A percentile compares a stretch with the other conserved stretches of the same genome.
phyloP scores from a whole-genome alignment of 1,140 invertebrate species.

The Agrilus planipennis region DNA sequence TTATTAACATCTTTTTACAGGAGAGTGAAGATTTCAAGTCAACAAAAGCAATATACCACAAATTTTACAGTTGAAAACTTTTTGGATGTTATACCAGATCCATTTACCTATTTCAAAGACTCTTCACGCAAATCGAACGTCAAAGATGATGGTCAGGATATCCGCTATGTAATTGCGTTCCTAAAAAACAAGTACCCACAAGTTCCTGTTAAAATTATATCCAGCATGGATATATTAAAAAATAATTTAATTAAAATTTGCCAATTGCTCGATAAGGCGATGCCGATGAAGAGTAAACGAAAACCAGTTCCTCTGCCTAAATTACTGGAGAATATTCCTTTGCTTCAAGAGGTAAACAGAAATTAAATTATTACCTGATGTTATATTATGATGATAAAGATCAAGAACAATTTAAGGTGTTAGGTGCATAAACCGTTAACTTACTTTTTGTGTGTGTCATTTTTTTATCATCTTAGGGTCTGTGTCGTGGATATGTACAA shows the following conservation, averaged over 20 bases:
- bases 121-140: conserved; percentile 9
- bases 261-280: too few species aligned
- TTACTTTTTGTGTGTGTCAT: too few species aligned
- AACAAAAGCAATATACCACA: conserved; percentile 32
- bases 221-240: too few species aligned
- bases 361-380: too few species aligned
- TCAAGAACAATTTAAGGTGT: too few species aligned
- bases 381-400: too few species aligned
- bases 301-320: conserved; percentile 12
- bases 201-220: conserved; percentile 15
- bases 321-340: conserved; percentile 27
- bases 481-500: too few species aligned
- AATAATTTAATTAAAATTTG: too few species aligned
- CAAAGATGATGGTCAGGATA: conserved; percentile 17
- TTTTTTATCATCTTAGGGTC: too few species aligned
- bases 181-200: conserved; percentile 25
- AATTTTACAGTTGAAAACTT: conserved; percentile 41
- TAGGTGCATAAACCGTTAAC: too few species aligned
- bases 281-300: conserved; percentile 19
- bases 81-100: conserved; percentile 43
- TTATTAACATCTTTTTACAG: conserved; percentile 13
- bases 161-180: conserved; percentile 26
- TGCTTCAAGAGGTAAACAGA: conserved; percentile 35
- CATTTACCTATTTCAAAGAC: conserved; percentile 26
- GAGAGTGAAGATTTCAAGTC: conserved; percentile 25